These are phyloP conservation scores for Spea multiplicata DNA, from an alignment of 2,113 vertebrate species.

Conservation along the genomic window DNA sequence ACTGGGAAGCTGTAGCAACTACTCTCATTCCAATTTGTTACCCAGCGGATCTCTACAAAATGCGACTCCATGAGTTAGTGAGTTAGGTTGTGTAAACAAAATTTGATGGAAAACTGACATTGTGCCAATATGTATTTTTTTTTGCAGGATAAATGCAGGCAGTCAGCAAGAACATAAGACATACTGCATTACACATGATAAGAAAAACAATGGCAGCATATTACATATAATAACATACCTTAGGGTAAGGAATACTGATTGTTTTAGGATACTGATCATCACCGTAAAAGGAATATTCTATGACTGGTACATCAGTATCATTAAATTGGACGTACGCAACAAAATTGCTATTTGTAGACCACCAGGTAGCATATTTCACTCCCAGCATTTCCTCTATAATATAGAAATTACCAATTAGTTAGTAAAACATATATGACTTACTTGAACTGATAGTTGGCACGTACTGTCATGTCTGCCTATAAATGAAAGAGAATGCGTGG, in stretches of 20 bases:
- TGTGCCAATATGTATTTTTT: not conserved
- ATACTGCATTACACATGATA: conserved; percentile 19
- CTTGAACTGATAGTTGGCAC: no score
- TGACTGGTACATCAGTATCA: conserved; percentile 83
- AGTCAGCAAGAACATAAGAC: not conserved
- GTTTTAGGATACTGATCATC: conserved; percentile 87
- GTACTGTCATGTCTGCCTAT: no score
- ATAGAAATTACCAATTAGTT: conserved; percentile 19
- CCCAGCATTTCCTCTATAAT: conserved; percentile 91
- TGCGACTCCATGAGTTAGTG: no score
- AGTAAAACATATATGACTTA: not conserved
- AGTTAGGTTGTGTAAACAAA: no score
- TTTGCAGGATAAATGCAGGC: not conserved
- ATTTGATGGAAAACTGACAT: no score
- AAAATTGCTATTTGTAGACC: conserved; percentile 82
- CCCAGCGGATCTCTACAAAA: no score
- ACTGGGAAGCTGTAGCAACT: no score
- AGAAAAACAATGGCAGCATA: conserved; percentile 39
- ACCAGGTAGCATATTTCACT: conserved; percentile 89
- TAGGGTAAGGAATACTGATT: conserved; percentile 85
- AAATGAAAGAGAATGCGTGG: no score
- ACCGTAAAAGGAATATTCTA: conserved; percentile 88
- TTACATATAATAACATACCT: conserved; percentile 67
- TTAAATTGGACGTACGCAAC: conserved; percentile 89
- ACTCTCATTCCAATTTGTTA: no score